phyloP scores from a whole-genome alignment of 30 jellyfish, hydroid and myxozoan genomes.

The Chrysaora quinquecirrha region DNA sequence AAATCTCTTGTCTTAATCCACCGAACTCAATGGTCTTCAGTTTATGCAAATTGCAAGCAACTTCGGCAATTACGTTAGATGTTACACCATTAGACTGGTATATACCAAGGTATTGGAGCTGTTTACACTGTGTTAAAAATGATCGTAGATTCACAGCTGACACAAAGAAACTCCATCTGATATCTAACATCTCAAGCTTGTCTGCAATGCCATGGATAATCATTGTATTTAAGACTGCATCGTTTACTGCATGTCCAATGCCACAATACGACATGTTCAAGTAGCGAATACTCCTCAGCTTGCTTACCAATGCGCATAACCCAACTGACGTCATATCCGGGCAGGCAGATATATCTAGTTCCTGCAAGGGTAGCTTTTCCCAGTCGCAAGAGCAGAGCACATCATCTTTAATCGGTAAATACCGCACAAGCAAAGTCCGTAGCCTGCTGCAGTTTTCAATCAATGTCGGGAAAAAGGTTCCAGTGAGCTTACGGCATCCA shows the following conservation, averaged over 20 bases:
- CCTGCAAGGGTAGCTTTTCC: slow-evolving; percentile 80
- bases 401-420: slow-evolving; percentile 75
- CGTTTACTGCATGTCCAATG: slow-evolving; percentile 94
- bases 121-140: slow-evolving; percentile 70
- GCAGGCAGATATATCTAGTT: slow-evolving; percentile 98
- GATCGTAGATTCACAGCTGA: slow-evolving; percentile 55
- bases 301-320: slow-evolving; percentile 62
- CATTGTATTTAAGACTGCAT: slow-evolving; percentile 64
- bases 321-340: slow-evolving; percentile 91
- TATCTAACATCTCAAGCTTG: slow-evolving; percentile 83
- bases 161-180: slow-evolving; percentile 91
- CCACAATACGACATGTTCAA: slow-evolving; percentile 97
- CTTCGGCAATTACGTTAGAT: slow-evolving; percentile 63
- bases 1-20: slow-evolving; percentile 69
- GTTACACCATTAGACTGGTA: slow-evolving; percentile 85
- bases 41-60: slow-evolving; percentile 49
- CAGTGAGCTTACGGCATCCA: slow-evolving; percentile 90
- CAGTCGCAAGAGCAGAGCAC: slow-evolving; percentile 73
- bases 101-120: slow-evolving; percentile 79
- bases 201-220: slow-evolving; percentile 48
- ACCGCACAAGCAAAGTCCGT: slow-evolving; percentile 81
- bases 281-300: slow-evolving; percentile 73
- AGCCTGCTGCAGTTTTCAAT: slow-evolving; percentile 65
- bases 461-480: slow-evolving; percentile 76
- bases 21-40: slow-evolving; percentile 87